A percentile compares a stretch with the other conserved stretches of the same genome.
These are phyloP conservation scores for Corythornis leucogaster DNA, from an alignment of 2,797 vertebrate species.

Conservation along the genomic window DNA sequence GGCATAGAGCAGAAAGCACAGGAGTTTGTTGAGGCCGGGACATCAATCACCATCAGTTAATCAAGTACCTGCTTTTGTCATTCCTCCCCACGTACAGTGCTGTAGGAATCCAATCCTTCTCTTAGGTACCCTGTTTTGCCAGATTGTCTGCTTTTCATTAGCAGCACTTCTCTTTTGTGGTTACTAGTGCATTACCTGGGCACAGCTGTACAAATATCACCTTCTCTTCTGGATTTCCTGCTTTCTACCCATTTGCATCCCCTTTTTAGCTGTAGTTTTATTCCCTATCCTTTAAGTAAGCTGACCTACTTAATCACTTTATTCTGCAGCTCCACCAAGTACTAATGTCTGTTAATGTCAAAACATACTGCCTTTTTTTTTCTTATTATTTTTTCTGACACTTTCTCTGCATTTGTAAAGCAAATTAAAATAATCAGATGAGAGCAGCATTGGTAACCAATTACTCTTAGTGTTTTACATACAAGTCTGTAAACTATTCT, in stretches of 20 bases:
- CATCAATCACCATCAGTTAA: background rate
- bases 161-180: background rate
- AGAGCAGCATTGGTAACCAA: background rate
- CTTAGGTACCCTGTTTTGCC: background rate
- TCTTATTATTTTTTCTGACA: constrained; percentile 14
- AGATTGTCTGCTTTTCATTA: background rate
- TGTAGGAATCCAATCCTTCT: background rate
- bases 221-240: background rate
- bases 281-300: background rate
- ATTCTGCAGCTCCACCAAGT: background rate
- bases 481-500: background rate
- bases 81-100: background rate
- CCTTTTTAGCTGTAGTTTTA: background rate
- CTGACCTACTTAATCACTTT: constrained; percentile 41
- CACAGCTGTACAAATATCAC: background rate
- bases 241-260: background rate
- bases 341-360: background rate
- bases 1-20: background rate
- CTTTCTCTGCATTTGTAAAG: background rate
- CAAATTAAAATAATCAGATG: background rate
- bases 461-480: background rate
- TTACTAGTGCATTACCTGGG: background rate
- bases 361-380: background rate
- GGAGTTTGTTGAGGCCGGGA: background rate
- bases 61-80: background rate